Conservation (phyloP, 2,888 invertebrate species). For the Diloba caeruleocephala region DNA sequence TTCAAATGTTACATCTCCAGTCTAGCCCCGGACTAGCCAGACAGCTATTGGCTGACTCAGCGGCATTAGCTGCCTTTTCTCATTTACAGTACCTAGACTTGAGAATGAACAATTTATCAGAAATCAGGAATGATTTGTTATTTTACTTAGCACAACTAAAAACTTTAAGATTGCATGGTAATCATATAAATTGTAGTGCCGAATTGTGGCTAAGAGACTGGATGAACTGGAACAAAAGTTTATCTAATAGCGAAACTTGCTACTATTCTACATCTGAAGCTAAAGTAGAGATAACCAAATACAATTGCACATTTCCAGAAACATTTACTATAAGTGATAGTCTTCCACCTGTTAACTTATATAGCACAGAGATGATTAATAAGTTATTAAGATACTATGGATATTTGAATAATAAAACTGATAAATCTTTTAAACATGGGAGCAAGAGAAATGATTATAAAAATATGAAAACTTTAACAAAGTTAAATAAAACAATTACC, state of each 20-base stretch:
- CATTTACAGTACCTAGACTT: conserved; percentile 92
- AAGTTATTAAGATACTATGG: conserved; percentile 84
- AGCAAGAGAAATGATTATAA: conserved; percentile 58
- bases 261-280: conserved; percentile 83
- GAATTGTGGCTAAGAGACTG: conserved; percentile 91
- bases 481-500: conserved; percentile 42
- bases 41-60: conserved; percentile 92
- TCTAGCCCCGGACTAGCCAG: conserved; percentile 92
- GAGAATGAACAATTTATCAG: conserved; percentile 90
- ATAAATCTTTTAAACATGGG: conserved; percentile 68
- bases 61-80: conserved; percentile 92
- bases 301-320: conserved; percentile 86
- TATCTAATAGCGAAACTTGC: conserved; percentile 77
- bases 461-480: conserved; percentile 24
- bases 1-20: conserved; percentile 93
- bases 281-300: conserved; percentile 81
- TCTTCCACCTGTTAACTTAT: conserved; percentile 84
- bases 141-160: conserved; percentile 92
- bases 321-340: conserved; percentile 86
- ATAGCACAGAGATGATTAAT: conserved; percentile 87
- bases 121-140: conserved; percentile 90
- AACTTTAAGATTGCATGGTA: conserved; percentile 91
- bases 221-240: conserved; percentile 88
- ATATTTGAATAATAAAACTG: conserved; percentile 83
- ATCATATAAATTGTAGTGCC: conserved; percentile 92